Percentiles rank a stretch among this genome's conserved stretches.
Evolutionary conservation across 2,113 vertebrate genomes (phyloP).

Genomic region (Petrocephalus zakoni): DNA sequence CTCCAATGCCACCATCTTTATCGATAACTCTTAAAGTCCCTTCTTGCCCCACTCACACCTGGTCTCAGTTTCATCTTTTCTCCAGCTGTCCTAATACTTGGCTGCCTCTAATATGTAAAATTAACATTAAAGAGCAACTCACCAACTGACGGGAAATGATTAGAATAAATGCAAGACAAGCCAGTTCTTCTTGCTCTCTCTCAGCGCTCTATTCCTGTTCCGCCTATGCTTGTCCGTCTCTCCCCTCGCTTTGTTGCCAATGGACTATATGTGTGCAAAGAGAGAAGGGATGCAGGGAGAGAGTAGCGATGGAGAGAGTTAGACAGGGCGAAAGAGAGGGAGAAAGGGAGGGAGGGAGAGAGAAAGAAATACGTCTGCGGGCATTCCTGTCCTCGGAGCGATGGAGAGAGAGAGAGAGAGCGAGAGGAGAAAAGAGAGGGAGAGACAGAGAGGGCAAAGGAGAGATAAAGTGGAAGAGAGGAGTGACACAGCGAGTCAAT

Average conservation of each 20-base stretch:
- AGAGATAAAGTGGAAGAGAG: slow-evolving; percentile 47
- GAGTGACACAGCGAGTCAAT: slow-evolving; percentile 66
- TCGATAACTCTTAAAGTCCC: not conserved
- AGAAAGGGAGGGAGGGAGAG: slow-evolving; percentile 47
- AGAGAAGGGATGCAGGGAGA: slow-evolving; percentile 30
- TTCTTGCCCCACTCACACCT: not conserved
- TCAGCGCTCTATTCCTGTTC: slow-evolving; percentile 50
- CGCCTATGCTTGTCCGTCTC: slow-evolving; percentile 25
- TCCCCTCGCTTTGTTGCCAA: slow-evolving; percentile 59
- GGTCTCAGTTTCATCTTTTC: not conserved
- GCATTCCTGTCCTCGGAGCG: slow-evolving; percentile 64
- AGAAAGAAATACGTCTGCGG: slow-evolving; percentile 66
- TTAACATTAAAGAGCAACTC: slow-evolving; percentile 18
- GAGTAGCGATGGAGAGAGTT: slow-evolving; percentile 52
- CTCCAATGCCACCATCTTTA: not conserved
- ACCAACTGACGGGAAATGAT: slow-evolving; percentile 38
- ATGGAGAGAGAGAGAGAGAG: slow-evolving; percentile 40
- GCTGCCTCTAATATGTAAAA: not conserved
- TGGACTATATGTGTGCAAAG: slow-evolving; percentile 36
- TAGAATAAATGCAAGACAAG: slow-evolving; percentile 27
- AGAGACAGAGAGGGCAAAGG: slow-evolving; percentile 49
- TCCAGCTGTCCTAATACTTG: not conserved
- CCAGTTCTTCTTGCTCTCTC: slow-evolving; percentile 41
- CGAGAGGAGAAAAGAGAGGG: slow-evolving; percentile 34
- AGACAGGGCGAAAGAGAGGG: slow-evolving; percentile 56